A percentile compares a stretch with the other conserved stretches of the same genome.
Evolutionary conservation across 2,113 vertebrate genomes (phyloP).

Genomic region (Misgurnus mizolepis): DNA sequence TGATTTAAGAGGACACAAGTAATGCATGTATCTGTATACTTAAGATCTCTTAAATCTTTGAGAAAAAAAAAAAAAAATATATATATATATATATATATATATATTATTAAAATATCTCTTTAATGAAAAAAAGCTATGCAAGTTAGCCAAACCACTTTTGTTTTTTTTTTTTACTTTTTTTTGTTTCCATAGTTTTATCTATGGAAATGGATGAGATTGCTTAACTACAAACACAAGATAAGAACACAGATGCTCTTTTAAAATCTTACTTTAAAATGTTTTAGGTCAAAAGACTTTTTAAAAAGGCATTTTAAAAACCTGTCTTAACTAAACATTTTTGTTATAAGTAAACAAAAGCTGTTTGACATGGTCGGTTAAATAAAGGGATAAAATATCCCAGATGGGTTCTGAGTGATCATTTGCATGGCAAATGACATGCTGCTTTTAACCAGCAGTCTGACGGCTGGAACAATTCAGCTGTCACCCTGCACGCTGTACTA

Average conservation of each 20-base stretch:
- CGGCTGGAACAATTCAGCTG: not conserved
- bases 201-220: too few relatives aligned
- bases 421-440: slow-evolving; percentile 34
- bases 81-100: too few relatives aligned
- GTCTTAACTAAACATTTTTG: not conserved
- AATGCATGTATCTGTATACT: not conserved
- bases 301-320: not conserved
- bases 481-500: not conserved
- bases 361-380: slow-evolving; percentile 26
- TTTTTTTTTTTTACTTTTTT: not conserved
- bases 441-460: not conserved
- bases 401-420: slow-evolving; percentile 2
- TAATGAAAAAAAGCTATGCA: not conserved
- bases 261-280: too few relatives aligned
- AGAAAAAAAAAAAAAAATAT: too few relatives aligned
- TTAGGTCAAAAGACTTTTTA: not conserved
- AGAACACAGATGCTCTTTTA: too few relatives aligned
- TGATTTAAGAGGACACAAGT: not conserved
- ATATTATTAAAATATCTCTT: not conserved
- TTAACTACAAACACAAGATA: too few relatives aligned
- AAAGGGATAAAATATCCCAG: not conserved
- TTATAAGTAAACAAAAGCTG: not conserved
- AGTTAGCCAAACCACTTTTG: not conserved
- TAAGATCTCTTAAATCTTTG: too few relatives aligned
- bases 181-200: too few relatives aligned